Percentiles rank a stretch among this genome's conserved stretches.
Conservation (phyloP, 2,113 vertebrate species). For the Ramphastos sulfuratus region DNA sequence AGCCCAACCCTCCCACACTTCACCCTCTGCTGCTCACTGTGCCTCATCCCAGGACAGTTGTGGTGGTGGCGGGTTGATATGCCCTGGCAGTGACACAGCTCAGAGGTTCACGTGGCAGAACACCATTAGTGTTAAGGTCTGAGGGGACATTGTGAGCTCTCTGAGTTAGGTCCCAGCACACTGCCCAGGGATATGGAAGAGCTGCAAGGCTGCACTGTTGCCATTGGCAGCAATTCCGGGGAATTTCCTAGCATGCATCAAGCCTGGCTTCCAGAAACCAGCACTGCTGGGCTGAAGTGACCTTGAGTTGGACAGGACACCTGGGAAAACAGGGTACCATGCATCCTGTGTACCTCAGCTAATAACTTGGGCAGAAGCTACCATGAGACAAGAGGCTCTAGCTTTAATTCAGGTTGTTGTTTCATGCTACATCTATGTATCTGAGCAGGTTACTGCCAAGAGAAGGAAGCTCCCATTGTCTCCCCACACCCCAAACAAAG, state of each 20-base stretch:
- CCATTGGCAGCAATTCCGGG: accelerated
- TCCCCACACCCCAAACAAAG: neutral
- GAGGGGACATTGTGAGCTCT: neutral
- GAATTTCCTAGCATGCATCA: neutral
- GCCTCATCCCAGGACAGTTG: accelerated
- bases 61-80: accelerated
- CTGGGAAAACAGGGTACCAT: neutral
- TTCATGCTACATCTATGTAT: neutral
- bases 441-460: accelerated
- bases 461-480: neutral
- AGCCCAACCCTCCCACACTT: neutral
- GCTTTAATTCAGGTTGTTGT: neutral
- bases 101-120: neutral
- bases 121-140: neutral
- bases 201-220: neutral
- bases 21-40: neutral
- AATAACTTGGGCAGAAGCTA: neutral
- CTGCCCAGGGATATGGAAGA: accelerated
- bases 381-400: neutral
- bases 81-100: neutral
- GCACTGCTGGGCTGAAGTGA: neutral
- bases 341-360: neutral
- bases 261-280: neutral
- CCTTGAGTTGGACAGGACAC: neutral
- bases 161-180: neutral